A percentile compares a stretch with the other conserved stretches of the same genome.
Evolutionary conservation across 2,888 invertebrate genomes (phyloP).

Genomic region (Ectemnius continuus): DNA sequence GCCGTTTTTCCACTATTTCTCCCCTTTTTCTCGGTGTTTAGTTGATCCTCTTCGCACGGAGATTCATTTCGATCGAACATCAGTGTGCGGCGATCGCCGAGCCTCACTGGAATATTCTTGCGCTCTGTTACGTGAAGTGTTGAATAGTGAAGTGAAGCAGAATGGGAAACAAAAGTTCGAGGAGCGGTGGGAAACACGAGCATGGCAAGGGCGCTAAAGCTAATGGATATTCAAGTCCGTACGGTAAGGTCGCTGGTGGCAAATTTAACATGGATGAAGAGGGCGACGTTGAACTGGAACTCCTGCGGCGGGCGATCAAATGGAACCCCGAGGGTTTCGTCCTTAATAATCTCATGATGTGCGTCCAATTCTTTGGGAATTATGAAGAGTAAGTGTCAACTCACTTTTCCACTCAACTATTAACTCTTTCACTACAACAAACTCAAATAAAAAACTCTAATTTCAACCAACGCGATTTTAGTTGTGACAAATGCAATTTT

Average conservation of each 20-base stretch:
- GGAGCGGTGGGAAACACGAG: conserved; percentile 3
- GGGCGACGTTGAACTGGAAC: conserved; percentile 79
- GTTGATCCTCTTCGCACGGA: too few relatives aligned
- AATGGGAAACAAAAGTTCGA: conserved; percentile 62
- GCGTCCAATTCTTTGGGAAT: conserved; percentile 88
- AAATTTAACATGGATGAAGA: conserved; percentile 65
- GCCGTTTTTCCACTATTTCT: not conserved
- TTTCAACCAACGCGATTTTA: too few relatives aligned
- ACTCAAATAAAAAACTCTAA: too few relatives aligned
- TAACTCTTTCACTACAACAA: too few relatives aligned
- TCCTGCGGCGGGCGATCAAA: conserved; percentile 81
- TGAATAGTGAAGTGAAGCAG: conserved; percentile 17
- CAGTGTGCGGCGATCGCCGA: not conserved
- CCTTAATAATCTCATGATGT: conserved; percentile 87
- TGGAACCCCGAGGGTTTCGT: conserved; percentile 85
- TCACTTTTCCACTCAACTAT: not conserved
- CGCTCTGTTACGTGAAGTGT: not conserved
- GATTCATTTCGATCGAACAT: not conserved
- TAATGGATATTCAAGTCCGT: too few relatives aligned
- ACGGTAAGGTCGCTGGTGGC: too few relatives aligned
- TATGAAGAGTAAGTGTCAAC: conserved; percentile 84
- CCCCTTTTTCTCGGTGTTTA: not conserved
- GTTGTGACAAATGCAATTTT: too few relatives aligned
- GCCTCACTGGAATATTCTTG: not conserved
- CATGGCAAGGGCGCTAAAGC: not conserved